Conservation (phyloP, 1,140 invertebrate genomes). For the Micrasema longulum region DNA sequence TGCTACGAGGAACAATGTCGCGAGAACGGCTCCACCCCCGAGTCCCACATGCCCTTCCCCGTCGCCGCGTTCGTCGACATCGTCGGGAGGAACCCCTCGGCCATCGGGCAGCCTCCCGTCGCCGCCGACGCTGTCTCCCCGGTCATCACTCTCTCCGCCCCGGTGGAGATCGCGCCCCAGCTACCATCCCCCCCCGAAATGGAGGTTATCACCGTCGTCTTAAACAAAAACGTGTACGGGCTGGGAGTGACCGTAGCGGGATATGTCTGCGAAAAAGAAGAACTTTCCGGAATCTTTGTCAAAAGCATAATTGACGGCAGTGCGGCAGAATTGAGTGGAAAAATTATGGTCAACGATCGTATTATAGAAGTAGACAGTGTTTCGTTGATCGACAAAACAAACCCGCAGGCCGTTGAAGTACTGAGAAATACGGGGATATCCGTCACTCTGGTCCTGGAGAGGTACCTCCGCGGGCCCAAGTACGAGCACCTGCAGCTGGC, state of each 20-base stretch:
- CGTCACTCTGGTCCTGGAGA: constrained; percentile 83
- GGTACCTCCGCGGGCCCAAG: constrained; percentile 88
- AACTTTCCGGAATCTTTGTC: constrained; percentile 94
- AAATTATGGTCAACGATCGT: constrained; percentile 92
- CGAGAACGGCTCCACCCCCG: constrained; percentile 61
- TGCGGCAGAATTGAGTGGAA: constrained; percentile 87
- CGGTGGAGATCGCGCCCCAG: constrained; percentile 59
- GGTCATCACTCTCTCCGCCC: constrained; percentile 63
- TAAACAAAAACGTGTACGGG: constrained; percentile 76
- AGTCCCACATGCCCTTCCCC: constrained; percentile 56
- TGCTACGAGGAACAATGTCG: constrained; percentile 62
- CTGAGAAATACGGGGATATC: constrained; percentile 84
- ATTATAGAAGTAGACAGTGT: constrained; percentile 89
- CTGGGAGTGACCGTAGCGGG: constrained; percentile 77
- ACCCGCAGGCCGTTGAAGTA: constrained; percentile 91
- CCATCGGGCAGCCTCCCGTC: constrained; percentile 64
- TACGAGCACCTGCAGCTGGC: constrained; percentile 90
- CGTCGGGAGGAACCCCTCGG: constrained; percentile 64
- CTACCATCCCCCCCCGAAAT: constrained; percentile 67
- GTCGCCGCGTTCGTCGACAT: constrained; percentile 64
- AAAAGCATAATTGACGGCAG: constrained; percentile 94
- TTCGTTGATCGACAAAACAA: constrained; percentile 84
- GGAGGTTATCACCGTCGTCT: constrained; percentile 71
- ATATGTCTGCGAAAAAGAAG: constrained; percentile 82
- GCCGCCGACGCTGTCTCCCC: constrained; percentile 57